Conservation (phyloP, 2,888 invertebrate species). For the Megaustenia siamemsis region DNA sequence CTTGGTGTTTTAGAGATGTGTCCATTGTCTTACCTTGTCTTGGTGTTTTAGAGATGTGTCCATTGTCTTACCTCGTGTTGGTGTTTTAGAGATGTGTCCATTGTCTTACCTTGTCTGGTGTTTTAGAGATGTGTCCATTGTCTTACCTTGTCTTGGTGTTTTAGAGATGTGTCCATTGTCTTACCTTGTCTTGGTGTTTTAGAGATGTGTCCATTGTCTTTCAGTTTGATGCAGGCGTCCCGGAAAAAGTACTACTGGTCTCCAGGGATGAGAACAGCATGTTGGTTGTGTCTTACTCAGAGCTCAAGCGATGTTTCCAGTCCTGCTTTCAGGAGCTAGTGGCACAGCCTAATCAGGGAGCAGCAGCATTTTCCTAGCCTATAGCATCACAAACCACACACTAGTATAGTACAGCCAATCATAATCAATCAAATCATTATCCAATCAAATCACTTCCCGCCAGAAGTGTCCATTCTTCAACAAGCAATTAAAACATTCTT, state of each 20-base stretch:
- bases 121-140: too few species aligned
- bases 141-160: too few species aligned
- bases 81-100: too few species aligned
- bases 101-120: too few species aligned
- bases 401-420: background rate
- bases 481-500: conserved; percentile 6
- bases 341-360: conserved; percentile 62
- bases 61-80: too few species aligned
- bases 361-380: conserved; percentile 33
- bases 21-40: too few species aligned
- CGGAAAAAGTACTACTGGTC: conserved; percentile 90
- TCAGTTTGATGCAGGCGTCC: conserved; percentile 81
- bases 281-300: conserved; percentile 95
- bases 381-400: conserved; percentile 13
- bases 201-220: conserved; percentile 22
- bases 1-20: too few species aligned
- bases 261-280: conserved; percentile 98
- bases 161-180: too few species aligned
- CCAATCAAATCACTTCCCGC: background rate
- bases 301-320: conserved; percentile 96
- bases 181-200: too few species aligned
- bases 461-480: background rate
- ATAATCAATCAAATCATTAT: too few species aligned
- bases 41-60: too few species aligned
- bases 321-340: conserved; percentile 91